Conservation (phyloP, 2,797 vertebrate genomes). For the Acanthis flammea region DNA sequence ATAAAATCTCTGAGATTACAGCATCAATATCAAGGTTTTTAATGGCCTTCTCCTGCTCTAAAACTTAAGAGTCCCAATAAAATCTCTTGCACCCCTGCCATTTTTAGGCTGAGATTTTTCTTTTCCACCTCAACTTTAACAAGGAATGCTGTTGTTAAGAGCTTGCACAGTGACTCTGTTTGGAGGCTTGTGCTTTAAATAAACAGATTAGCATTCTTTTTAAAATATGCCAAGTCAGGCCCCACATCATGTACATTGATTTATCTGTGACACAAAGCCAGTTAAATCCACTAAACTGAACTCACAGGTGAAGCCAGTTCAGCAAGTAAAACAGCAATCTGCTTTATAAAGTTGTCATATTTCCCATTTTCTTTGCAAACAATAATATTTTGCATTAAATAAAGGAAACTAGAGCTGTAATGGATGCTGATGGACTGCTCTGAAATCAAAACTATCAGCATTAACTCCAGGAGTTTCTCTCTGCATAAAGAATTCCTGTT, state of each 20-base stretch:
- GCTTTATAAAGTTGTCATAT: background rate
- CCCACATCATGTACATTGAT: background rate
- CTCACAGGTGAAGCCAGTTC: conserved; percentile 2
- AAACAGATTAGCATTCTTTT: background rate
- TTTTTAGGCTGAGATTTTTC: background rate
- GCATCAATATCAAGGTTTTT: background rate
- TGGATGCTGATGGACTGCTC: background rate
- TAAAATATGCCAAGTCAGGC: conserved; percentile 44
- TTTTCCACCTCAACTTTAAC: background rate
- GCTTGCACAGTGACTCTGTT: background rate
- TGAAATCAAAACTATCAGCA: background rate
- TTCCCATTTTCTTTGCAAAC: background rate
- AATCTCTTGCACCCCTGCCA: background rate
- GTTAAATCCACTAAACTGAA: background rate
- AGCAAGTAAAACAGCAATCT: background rate
- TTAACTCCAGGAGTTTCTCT: background rate
- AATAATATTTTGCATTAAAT: background rate
- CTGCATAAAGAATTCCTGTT: background rate
- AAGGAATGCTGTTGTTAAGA: background rate
- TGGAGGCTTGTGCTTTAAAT: background rate
- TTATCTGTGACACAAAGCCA: background rate
- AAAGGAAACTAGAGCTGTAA: background rate
- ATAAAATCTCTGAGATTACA: background rate
- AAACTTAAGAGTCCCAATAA: background rate
- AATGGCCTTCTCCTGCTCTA: background rate